These are phyloP conservation scores for Neoaliturus tenellus DNA, from an alignment of 2,888 invertebrate genomes.

Conservation along the genomic window DNA sequence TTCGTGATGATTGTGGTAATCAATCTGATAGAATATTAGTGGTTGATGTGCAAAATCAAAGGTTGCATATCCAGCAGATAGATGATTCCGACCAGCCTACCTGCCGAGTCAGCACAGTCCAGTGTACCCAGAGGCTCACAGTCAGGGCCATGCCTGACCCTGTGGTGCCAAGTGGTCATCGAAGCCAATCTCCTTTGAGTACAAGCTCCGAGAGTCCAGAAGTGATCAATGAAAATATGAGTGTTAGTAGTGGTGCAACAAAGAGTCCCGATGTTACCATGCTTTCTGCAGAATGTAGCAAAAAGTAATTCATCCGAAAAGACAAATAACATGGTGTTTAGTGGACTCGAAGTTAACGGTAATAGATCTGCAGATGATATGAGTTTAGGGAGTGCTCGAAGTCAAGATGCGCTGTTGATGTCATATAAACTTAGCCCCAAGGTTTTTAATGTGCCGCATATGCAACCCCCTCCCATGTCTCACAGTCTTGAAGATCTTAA, in stretches of 20 bases:
- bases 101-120: conserved; percentile 50
- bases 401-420: conserved; percentile 73
- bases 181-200: conserved; percentile 68
- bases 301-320: conserved; percentile 40
- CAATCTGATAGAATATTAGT: conserved; percentile 88
- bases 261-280: conserved; percentile 72
- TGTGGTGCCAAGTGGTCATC: conserved; percentile 71
- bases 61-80: conserved; percentile 69
- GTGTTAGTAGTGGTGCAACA: conserved; percentile 66
- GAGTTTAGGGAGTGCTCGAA: conserved; percentile 76
- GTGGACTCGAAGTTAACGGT: conserved; percentile 72
- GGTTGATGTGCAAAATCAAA: conserved; percentile 78
- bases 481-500: conserved; percentile 73
- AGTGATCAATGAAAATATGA: conserved; percentile 67
- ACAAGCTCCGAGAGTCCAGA: conserved; percentile 66
- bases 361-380: conserved; percentile 74
- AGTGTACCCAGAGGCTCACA: conserved; percentile 73
- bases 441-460: conserved; percentile 75
- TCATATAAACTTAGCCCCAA: conserved; percentile 80
- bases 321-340: conserved; percentile 43
- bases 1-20: conserved; percentile 91
- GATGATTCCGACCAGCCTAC: conserved; percentile 59
- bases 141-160: conserved; percentile 82
- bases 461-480: conserved; percentile 62
- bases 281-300: conserved; percentile 54